Percentiles rank a stretch among this genome's conserved stretches.
Conservation (phyloP, 2,797 vertebrate species). For the Telmatherina bonti region DNA sequence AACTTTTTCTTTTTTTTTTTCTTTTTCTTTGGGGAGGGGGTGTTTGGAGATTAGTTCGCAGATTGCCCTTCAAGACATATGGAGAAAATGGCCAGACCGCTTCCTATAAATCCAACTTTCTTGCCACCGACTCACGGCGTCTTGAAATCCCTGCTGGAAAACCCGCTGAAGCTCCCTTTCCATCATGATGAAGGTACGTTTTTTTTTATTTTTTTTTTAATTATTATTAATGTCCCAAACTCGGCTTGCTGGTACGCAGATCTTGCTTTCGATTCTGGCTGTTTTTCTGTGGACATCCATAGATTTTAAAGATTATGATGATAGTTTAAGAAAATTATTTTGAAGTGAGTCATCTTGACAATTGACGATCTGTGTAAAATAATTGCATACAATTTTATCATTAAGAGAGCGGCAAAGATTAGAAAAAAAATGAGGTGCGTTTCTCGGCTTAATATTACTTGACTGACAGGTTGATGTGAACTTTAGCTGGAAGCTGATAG, state of each 20-base stretch:
- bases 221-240: not conserved
- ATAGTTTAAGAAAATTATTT: not conserved
- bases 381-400: not conserved
- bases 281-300: not conserved
- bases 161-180: slow-evolving; percentile 94
- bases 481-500: not conserved
- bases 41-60: slow-evolving; percentile 46
- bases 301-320: slow-evolving; percentile 24
- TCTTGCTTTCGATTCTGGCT: not conserved
- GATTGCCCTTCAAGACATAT: slow-evolving; percentile 56
- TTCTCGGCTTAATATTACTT: not conserved
- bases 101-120: slow-evolving; percentile 89
- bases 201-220: not conserved
- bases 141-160: slow-evolving; percentile 96
- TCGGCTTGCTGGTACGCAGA: not conserved
- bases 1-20: no score
- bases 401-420: not conserved
- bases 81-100: slow-evolving; percentile 93
- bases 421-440: accelerated
- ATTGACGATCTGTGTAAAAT: slow-evolving; percentile 11
- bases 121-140: slow-evolving; percentile 95
- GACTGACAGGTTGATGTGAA: slow-evolving; percentile 21
- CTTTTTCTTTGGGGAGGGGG: not conserved
- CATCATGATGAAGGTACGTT: slow-evolving; percentile 91
- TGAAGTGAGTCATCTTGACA: not conserved